Evolutionary conservation across 2,113 vertebrate species (phyloP).

Genomic region (Nanger granti): DNA sequence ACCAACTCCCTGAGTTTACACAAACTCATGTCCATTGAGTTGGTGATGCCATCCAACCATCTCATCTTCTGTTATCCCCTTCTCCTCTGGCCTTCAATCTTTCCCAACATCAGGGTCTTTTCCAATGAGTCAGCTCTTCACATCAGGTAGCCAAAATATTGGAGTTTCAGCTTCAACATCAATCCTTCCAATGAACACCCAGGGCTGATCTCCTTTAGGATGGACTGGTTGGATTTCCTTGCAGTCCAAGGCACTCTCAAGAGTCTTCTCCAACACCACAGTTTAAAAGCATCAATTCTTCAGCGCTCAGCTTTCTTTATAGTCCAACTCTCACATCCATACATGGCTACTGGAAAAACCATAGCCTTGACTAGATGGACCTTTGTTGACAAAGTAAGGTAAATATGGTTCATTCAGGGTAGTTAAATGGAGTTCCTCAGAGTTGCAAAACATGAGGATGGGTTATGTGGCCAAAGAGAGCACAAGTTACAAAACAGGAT

Average conservation of each 20-base stretch:
- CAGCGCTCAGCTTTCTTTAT: accelerated
- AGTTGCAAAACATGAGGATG: background rate
- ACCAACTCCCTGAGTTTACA: background rate
- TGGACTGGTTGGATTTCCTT: background rate
- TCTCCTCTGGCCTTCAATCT: background rate
- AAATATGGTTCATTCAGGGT: background rate
- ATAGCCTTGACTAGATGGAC: background rate
- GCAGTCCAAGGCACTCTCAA: background rate
- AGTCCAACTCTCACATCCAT: background rate
- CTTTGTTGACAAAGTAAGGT: background rate
- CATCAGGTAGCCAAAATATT: background rate
- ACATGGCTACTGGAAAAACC: background rate
- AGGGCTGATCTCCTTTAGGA: background rate
- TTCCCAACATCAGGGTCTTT: background rate
- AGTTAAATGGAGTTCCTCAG: background rate
- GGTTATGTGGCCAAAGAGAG: background rate
- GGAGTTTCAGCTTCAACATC: background rate
- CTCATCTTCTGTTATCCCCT: background rate
- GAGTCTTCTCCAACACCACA: background rate
- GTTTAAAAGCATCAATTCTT: background rate
- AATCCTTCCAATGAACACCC: background rate
- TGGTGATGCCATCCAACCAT: background rate
- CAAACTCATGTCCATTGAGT: background rate
- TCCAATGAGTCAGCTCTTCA: background rate
- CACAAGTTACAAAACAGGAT: background rate